Evolutionary conservation across 1,140 invertebrate genomes (phyloP).

Genomic region (Brachionus plicatilis): DNA sequence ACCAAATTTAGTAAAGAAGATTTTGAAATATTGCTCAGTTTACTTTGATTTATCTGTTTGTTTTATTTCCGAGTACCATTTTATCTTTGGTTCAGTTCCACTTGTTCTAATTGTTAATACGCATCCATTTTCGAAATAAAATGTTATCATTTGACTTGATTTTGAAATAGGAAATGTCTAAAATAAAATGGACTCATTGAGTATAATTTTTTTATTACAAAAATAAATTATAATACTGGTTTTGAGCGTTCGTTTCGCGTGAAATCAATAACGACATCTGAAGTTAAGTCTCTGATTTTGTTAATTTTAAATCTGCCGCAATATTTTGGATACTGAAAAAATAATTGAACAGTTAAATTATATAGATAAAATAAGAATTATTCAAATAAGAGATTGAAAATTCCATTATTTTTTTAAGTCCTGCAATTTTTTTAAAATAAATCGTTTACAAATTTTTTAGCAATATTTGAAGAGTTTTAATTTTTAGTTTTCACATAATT

Average conservation of each 20-base stretch:
- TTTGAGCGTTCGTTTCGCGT: slow-evolving; percentile 64
- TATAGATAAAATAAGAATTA: too few relatives aligned
- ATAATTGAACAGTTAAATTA: neutral
- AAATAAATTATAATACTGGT: slow-evolving; percentile 2
- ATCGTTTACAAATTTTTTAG: too few relatives aligned
- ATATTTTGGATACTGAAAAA: slow-evolving; percentile 45
- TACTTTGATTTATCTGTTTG: slow-evolving; percentile 82
- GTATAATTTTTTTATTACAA: too few relatives aligned
- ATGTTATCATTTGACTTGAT: slow-evolving; percentile 90
- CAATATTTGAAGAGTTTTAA: too few relatives aligned
- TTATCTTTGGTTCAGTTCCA: slow-evolving; percentile 97
- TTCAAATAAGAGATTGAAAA: too few relatives aligned
- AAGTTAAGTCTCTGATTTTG: slow-evolving; percentile 77
- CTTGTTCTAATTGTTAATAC: slow-evolving; percentile 83
- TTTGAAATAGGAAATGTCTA: slow-evolving; percentile 66
- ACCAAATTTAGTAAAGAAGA: neutral
- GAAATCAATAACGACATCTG: slow-evolving; percentile 74
- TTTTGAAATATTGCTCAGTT: slow-evolving; percentile 57
- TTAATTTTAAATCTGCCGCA: slow-evolving; percentile 68
- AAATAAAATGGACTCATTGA: neutral
- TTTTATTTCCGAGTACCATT: slow-evolving; percentile 81
- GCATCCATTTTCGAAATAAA: slow-evolving; percentile 79
- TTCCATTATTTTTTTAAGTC: too few relatives aligned
- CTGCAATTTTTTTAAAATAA: too few relatives aligned
- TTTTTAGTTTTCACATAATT: too few relatives aligned